Conservation (phyloP, 1,140 invertebrate genomes). For the Agraylea sexmaculata region DNA sequence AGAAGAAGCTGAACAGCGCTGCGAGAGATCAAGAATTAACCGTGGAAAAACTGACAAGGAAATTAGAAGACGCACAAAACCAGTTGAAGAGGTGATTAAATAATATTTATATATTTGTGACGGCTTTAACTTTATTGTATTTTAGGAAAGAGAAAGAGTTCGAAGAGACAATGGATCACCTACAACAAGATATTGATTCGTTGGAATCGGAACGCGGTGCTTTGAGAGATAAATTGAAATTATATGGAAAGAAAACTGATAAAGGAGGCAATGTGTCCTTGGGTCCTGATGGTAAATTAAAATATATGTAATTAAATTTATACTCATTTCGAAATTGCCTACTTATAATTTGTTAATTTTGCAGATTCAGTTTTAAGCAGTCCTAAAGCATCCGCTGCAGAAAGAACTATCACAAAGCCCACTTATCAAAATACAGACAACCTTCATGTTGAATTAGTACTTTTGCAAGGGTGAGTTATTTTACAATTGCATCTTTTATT, state of each 20-base stretch:
- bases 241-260: constrained; percentile 43
- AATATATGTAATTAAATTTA: too few species aligned
- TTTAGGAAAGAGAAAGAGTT: constrained; percentile 83
- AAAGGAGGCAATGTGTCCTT: constrained; percentile 5
- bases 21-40: constrained; percentile 74
- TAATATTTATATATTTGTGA: constrained; percentile 1
- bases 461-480: too few species aligned
- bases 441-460: too few species aligned
- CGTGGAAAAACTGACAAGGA: constrained; percentile 70
- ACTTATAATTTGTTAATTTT: too few species aligned
- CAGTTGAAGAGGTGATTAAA: constrained; percentile 48
- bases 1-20: constrained; percentile 81
- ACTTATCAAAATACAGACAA: too few species aligned
- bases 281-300: too few species aligned
- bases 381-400: too few species aligned
- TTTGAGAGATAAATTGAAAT: constrained; percentile 81
- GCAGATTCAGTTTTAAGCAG: too few species aligned
- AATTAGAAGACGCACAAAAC: constrained; percentile 76
- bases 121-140: constrained; percentile 6
- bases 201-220: constrained; percentile 80
- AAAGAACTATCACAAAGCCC: too few species aligned
- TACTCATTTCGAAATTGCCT: too few species aligned
- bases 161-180: constrained; percentile 91
- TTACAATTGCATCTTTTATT: too few species aligned
- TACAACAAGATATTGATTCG: constrained; percentile 88